Conservation (phyloP, 2,797 vertebrate species). For the Epinephelus awoara region DNA sequence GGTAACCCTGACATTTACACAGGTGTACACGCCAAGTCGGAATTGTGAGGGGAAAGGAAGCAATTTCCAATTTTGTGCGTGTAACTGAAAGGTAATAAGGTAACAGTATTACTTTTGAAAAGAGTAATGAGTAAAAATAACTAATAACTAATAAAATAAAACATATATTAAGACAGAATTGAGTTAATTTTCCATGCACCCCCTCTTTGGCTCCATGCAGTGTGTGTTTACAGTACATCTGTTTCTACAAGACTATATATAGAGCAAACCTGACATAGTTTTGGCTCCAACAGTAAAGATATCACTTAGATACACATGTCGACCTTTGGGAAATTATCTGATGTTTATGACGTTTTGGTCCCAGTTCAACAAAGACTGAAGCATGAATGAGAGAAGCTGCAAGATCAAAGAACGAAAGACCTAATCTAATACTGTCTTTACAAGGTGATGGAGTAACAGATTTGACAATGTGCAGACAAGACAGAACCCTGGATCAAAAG, state of each 20-base stretch:
- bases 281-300: constrained; percentile 16
- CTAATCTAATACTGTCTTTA: neutral
- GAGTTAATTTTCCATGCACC: neutral
- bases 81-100: too few relatives aligned
- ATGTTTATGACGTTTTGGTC: constrained; percentile 24
- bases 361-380: neutral
- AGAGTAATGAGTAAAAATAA: too few relatives aligned
- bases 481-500: neutral
- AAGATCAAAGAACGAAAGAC: constrained; percentile 19
- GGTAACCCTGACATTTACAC: too few relatives aligned
- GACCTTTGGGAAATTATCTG: constrained; percentile 16
- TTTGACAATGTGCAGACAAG: constrained; percentile 6
- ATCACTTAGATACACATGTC: constrained; percentile 8
- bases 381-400: constrained; percentile 6
- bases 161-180: neutral
- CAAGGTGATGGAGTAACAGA: neutral
- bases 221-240: constrained; percentile 28
- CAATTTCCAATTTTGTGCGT: too few relatives aligned
- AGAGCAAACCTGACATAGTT: neutral
- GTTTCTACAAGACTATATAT: constrained; percentile 15
- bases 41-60: too few relatives aligned
- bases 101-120: too few relatives aligned
- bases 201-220: neutral
- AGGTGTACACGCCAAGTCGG: too few relatives aligned
- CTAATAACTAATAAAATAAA: too few relatives aligned